Percentiles rank a stretch among this genome's conserved stretches.
These are phyloP conservation scores for Pygmarrhopalites habei DNA, from an alignment of 1,140 invertebrate genomes.

Conservation along the genomic window DNA sequence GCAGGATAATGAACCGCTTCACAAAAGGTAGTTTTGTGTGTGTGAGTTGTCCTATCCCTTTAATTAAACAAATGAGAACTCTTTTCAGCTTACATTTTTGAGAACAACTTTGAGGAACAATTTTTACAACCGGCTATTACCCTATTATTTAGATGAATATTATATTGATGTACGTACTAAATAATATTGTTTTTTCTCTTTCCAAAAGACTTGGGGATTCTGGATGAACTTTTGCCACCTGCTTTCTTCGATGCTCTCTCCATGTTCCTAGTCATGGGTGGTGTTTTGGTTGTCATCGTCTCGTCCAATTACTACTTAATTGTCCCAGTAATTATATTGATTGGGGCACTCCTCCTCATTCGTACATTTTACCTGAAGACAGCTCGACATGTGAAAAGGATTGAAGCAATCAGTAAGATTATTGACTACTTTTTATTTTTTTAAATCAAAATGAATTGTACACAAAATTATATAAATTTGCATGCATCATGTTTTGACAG, in stretches of 20 bases:
- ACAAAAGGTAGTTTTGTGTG: no score
- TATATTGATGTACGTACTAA: no score
- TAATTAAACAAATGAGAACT: no score
- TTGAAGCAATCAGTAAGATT: slow-evolving; percentile 51
- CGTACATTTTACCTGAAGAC: slow-evolving; percentile 70
- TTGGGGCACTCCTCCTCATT: slow-evolving; percentile 52
- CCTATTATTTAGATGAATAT: no score
- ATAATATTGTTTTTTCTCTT: no score
- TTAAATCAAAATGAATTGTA: no score
- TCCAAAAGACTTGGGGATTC: no score
- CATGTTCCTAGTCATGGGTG: slow-evolving; percentile 46
- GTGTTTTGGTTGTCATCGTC: slow-evolving; percentile 58
- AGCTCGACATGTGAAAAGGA: slow-evolving; percentile 74
- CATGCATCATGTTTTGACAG: slow-evolving; percentile 39
- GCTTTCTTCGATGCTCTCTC: slow-evolving; percentile 44
- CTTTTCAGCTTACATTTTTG: no score
- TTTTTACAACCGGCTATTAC: no score
- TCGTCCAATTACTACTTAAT: slow-evolving; percentile 28
- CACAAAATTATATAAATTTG: not conserved
- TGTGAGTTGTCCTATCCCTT: no score
- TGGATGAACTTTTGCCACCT: slow-evolving; percentile 54
- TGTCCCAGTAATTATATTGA: slow-evolving; percentile 40
- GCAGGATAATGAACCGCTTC: slow-evolving; percentile 18
- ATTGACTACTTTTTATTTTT: not conserved
- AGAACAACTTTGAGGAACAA: no score